A percentile compares a stretch with the other conserved stretches of the same genome.
phyloP scores from a whole-genome alignment of 2,797 vertebrate genomes.

The Acrocephalus scirpaceus region DNA sequence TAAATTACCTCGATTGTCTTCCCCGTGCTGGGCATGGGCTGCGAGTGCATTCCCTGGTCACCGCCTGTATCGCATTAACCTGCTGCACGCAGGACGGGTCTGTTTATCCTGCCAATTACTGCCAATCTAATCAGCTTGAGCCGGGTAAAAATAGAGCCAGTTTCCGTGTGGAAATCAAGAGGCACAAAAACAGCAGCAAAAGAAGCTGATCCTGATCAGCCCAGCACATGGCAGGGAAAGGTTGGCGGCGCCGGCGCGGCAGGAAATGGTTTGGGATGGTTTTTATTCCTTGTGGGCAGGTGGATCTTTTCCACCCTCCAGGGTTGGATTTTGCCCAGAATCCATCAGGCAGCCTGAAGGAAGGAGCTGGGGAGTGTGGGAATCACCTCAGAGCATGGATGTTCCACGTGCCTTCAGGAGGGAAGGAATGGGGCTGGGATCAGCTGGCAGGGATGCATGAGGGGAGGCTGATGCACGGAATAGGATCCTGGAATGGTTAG shows the following conservation, averaged over 20 bases:
- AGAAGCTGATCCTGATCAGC: conserved; percentile 49
- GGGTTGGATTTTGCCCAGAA: not conserved
- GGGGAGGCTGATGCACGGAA: accelerated
- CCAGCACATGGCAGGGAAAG: not conserved
- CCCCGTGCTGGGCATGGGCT: not conserved
- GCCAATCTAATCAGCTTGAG: conserved; percentile 68
- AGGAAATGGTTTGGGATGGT: not conserved
- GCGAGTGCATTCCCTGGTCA: conserved; percentile 31
- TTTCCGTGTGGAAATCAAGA: conserved; percentile 67
- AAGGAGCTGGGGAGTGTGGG: not conserved
- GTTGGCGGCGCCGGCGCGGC: not conserved
- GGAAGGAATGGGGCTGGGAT: not conserved
- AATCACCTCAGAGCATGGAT: not conserved
- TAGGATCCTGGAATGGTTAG: not conserved
- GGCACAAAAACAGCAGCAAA: conserved; percentile 49
- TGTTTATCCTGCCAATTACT: conserved; percentile 73
- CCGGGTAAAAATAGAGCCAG: conserved; percentile 70
- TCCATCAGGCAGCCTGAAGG: not conserved
- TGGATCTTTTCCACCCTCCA: not conserved
- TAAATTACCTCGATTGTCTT: conserved; percentile 25
- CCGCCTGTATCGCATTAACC: conserved; percentile 47
- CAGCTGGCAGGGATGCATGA: not conserved
- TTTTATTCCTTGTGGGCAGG: not conserved
- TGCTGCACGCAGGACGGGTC: conserved; percentile 48
- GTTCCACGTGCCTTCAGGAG: not conserved